Percentiles rank a stretch among this genome's conserved stretches.
phyloP scores from a whole-genome alignment of 23 tunicate genomes.

The Aplidium turbinatum region DNA sequence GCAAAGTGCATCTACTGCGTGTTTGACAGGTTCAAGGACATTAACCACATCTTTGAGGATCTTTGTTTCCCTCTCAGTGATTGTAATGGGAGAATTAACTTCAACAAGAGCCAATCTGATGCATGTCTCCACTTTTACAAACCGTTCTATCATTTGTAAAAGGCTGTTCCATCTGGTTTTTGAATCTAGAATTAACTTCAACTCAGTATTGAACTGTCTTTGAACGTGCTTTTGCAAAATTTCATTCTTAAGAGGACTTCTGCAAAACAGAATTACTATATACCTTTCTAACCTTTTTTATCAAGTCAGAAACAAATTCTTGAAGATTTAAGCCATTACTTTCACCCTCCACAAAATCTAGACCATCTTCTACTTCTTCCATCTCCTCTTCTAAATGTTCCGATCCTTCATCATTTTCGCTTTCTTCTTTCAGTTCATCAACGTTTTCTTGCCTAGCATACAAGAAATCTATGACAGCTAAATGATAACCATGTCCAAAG shows the following conservation, averaged over 20 bases:
- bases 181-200: constrained; percentile 64
- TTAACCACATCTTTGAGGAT: constrained; percentile 45
- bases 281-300: constrained; percentile 48
- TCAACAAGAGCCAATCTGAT: constrained; percentile 67
- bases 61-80: constrained; percentile 33
- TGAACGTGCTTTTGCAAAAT: constrained; percentile 66
- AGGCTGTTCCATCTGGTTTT: constrained; percentile 78
- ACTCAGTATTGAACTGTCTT: constrained; percentile 52
- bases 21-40: constrained; percentile 53
- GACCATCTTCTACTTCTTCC: constrained; percentile 41
- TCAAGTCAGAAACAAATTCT: constrained; percentile 59
- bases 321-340: constrained; percentile 40
- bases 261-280: constrained; percentile 49
- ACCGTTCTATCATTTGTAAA: constrained; percentile 55
- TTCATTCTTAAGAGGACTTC: constrained; percentile 54
- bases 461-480: constrained; percentile 61
- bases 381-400: constrained; percentile 63
- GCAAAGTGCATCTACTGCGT: constrained; percentile 47
- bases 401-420: constrained; percentile 31
- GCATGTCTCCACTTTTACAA: constrained; percentile 54
- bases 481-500: constrained; percentile 59
- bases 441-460: constrained; percentile 43
- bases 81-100: constrained; percentile 36
- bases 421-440: constrained; percentile 40
- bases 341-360: constrained; percentile 52